Base-by-base conservation (phyloP, 2,888 invertebrate genomes). In the Tyria jacobaeae region DNA sequence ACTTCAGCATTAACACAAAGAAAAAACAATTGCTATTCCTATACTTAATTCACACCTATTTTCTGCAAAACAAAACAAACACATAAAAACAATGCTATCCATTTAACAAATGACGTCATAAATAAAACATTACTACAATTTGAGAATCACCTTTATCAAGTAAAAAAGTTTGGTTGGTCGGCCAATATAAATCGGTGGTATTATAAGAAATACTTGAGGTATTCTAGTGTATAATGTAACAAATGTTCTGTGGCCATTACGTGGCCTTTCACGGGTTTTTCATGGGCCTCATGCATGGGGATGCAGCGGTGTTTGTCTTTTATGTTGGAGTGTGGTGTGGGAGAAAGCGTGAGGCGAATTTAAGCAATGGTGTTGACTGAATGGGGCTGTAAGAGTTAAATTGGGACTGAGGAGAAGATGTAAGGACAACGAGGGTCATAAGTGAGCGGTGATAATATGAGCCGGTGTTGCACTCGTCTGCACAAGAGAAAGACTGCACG, bases 201-300 rank as follows among this genome's bases (percentile, higher is more conserved):
- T 63, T 64, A 65, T 65, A 76, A 76, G 71, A 76, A 82, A 68
- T 71, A 66, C 66, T 79, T 78, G 77, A 86, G 78, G 62, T 75
- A 84, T 85, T 78, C 83, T 49, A 68, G 79, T 78, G 89, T 88
- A 90, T 90, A 90, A 91, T 89, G 81, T 82, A 86, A 90, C 91
- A 91, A 90, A 90, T 91, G 91, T 91, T 86, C 82, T 78, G 79
- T 75, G 79, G 81, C 89, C 87, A 90, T 91, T 90, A 91, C 90
- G 85, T 71, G 73, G 60, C 68, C 76, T 85, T 90, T 91, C 91
- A 89, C 90, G 86, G 87, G 86, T 90, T 91, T 91, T 91, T 91
- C 86, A 82, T 74, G 79, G 71, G 75, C 74, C 85, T 87, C 87
- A 86, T 86, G 87, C 86, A 89, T 89, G 81, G 85, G 79, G 84